phyloP scores from a whole-genome alignment of 2,797 vertebrate species.

The Stomatorhinus walkeri region DNA sequence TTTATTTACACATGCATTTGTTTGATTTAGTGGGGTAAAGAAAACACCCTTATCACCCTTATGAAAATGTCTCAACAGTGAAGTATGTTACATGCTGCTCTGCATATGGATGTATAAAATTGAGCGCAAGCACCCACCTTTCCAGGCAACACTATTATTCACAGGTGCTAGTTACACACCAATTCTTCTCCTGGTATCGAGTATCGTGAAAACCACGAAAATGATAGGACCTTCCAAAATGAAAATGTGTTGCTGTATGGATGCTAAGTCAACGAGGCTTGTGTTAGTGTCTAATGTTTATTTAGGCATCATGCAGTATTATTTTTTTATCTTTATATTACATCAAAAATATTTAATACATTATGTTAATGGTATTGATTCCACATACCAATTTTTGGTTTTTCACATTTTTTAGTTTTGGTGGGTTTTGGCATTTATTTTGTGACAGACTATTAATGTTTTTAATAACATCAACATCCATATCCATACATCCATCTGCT shows the following conservation, averaged over 20 bases:
- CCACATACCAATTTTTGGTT: background rate
- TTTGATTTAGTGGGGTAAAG: background rate
- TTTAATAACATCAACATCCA: background rate
- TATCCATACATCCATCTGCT: background rate
- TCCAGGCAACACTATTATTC: background rate
- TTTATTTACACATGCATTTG: slow-evolving; percentile 22
- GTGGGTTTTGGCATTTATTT: background rate
- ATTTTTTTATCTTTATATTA: background rate
- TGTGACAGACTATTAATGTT: background rate
- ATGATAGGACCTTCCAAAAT: background rate
- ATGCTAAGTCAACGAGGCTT: background rate
- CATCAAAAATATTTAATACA: background rate
- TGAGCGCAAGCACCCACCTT: background rate
- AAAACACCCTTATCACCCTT: background rate
- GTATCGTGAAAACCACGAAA: background rate
- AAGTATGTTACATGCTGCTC: background rate
- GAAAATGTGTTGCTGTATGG: background rate
- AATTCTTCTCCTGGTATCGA: background rate
- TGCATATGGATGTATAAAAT: background rate
- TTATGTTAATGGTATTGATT: background rate
- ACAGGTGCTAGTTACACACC: background rate
- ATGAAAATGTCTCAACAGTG: background rate
- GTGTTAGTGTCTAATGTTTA: background rate
- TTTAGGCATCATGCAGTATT: background rate
- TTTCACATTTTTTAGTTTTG: background rate